These are phyloP conservation scores for Camponotus vicinus DNA, from an alignment of 1,140 invertebrate species.

Conservation along the genomic window DNA sequence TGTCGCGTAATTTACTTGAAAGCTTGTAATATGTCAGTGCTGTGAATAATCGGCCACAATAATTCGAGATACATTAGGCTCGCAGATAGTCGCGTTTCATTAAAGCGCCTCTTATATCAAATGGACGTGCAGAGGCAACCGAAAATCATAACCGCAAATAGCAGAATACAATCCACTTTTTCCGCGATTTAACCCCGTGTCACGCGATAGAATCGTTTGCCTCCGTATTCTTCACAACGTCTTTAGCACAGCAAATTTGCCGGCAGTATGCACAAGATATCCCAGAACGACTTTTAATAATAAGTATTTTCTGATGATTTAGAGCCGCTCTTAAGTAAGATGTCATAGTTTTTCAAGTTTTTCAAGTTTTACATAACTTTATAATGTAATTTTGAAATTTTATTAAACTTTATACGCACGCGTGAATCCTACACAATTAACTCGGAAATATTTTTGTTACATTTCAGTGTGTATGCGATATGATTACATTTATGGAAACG, in stretches of 20 bases:
- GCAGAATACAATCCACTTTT: constrained; percentile 18
- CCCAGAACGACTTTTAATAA: background rate
- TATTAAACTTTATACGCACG: background rate
- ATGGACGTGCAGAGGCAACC: background rate
- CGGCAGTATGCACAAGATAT: background rate
- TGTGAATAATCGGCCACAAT: constrained; percentile 20
- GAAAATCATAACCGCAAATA: constrained; percentile 41
- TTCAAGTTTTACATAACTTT: too few relatives aligned
- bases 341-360: background rate
- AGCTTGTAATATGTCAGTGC: constrained; percentile 29
- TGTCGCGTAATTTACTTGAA: constrained; percentile 50
- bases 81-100: constrained; percentile 6
- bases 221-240: background rate
- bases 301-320: background rate
- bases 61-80: constrained; percentile 43
- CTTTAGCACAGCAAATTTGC: background rate
- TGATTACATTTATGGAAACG: background rate
- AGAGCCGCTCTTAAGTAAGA: background rate
- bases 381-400: background rate
- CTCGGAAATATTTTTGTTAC: background rate
- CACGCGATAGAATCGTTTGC: constrained; percentile 45
- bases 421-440: background rate
- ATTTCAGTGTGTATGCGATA: background rate
- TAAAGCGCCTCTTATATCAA: constrained; percentile 40
- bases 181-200: constrained; percentile 6